Evolutionary conservation across 2,888 invertebrate genomes (phyloP).

Genomic region (Carcina quercana): DNA sequence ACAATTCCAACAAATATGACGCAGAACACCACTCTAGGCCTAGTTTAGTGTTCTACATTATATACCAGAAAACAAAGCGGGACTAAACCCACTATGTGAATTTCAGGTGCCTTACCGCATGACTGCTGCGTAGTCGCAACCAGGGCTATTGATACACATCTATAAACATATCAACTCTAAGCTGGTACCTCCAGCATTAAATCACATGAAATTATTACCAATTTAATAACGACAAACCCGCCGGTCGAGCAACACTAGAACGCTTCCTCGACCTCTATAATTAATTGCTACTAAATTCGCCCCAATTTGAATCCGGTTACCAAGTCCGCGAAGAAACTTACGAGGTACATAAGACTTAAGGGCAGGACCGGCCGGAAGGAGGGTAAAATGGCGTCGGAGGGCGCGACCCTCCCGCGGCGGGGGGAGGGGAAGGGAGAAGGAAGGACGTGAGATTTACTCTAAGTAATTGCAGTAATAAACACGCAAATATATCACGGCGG

Average conservation of each 20-base stretch:
- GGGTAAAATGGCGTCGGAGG: slow-evolving; percentile 65
- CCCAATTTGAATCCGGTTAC: slow-evolving; percentile 74
- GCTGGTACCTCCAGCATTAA: too few species aligned
- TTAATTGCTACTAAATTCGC: slow-evolving; percentile 75
- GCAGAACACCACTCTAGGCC: too few species aligned
- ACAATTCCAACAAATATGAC: too few species aligned
- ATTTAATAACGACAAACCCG: slow-evolving; percentile 61
- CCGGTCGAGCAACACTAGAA: slow-evolving; percentile 43
- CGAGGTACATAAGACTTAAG: slow-evolving; percentile 74
- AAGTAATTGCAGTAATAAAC: slow-evolving; percentile 77
- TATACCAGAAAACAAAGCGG: too few species aligned
- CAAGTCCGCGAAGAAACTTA: slow-evolving; percentile 73
- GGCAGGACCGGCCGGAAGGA: slow-evolving; percentile 71
- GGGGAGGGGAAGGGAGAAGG: slow-evolving; percentile 44
- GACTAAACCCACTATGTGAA: too few species aligned
- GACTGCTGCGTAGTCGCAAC: too few species aligned
- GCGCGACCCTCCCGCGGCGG: slow-evolving; percentile 58
- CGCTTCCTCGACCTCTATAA: slow-evolving; percentile 64
- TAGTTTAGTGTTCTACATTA: too few species aligned
- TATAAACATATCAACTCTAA: slow-evolving; percentile 28
- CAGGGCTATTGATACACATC: too few species aligned
- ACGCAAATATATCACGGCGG: slow-evolving; percentile 73
- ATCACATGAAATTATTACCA: slow-evolving; percentile 48
- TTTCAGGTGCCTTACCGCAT: too few species aligned
- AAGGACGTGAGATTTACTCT: slow-evolving; percentile 76